Percentiles rank a stretch among this genome's conserved stretches.
phyloP scores from a whole-genome alignment of 2,797 vertebrate genomes.

The Meriones psammophilus region DNA sequence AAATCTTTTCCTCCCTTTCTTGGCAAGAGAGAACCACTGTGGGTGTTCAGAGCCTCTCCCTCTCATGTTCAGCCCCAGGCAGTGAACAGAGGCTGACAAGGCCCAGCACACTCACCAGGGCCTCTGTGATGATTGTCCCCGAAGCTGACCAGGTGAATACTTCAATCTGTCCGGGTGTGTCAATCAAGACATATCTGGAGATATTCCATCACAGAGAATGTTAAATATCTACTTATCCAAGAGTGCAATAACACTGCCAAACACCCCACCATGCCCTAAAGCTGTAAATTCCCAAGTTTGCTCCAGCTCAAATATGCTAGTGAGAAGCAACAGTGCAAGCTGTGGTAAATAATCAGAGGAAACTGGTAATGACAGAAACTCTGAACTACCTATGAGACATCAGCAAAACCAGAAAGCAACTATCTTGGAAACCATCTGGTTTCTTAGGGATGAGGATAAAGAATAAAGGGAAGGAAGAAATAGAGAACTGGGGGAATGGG shows the following conservation, averaged over 20 bases:
- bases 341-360: neutral
- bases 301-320: neutral
- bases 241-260: neutral
- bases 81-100: slow-evolving; percentile 30
- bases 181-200: slow-evolving; percentile 95
- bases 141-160: slow-evolving; percentile 99
- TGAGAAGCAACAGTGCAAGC: neutral
- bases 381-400: neutral
- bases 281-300: neutral
- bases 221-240: neutral
- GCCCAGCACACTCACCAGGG: slow-evolving; percentile 90
- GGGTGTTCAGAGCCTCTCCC: neutral
- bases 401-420: slow-evolving; percentile 42
- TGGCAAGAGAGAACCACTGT: neutral
- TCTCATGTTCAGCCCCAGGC: neutral
- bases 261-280: neutral
- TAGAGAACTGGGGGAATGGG: neutral
- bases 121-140: slow-evolving; percentile 97
- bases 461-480: neutral
- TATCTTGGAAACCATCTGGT: neutral
- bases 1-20: neutral
- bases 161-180: slow-evolving; percentile 98
- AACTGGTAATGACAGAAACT: neutral
- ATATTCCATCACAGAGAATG: neutral
- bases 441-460: neutral